A percentile compares a stretch with the other conserved stretches of the same genome.
Conservation (phyloP, 1,140 invertebrate species). For the Drosophila subpulchrella region DNA sequence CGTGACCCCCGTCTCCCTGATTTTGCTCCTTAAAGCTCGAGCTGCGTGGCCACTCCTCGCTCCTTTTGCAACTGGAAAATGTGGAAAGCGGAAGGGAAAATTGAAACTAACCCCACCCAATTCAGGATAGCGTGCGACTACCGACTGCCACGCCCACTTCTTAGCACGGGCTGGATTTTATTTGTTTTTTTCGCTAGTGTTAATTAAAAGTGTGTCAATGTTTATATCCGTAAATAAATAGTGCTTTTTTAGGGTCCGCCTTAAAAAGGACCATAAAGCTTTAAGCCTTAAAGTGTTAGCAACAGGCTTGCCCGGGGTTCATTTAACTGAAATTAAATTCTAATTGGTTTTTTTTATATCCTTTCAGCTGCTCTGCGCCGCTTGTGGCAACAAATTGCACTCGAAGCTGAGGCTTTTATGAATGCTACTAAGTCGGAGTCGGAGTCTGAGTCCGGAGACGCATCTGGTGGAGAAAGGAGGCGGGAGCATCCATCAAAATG, state of each 20-base stretch:
- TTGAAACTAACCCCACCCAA: constrained; percentile 81
- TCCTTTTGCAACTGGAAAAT: constrained; percentile 22
- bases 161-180: constrained; percentile 40
- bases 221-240: constrained; percentile 70
- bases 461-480: constrained; percentile 24
- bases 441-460: constrained; percentile 44
- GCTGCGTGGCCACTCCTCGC: constrained; percentile 43
- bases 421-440: constrained; percentile 54
- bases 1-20: not conserved
- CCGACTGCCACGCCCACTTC: constrained; percentile 41
- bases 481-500: constrained; percentile 59
- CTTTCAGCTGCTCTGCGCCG: constrained; percentile 60
- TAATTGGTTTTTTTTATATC: constrained; percentile 46
- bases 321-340: constrained; percentile 20
- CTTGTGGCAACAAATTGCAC: constrained; percentile 70
- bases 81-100: constrained; percentile 64
- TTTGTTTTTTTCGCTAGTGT: constrained; percentile 31
- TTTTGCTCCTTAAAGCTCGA: constrained; percentile 14
- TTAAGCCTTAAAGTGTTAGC: constrained; percentile 38
- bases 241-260: not conserved
- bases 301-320: constrained; percentile 21
- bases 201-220: constrained; percentile 84
- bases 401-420: constrained; percentile 68
- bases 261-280: constrained; percentile 47
- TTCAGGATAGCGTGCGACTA: constrained; percentile 56